These are phyloP conservation scores for Chrysina gloriosa DNA, from an alignment of 2,888 invertebrate genomes.

Conservation along the genomic window DNA sequence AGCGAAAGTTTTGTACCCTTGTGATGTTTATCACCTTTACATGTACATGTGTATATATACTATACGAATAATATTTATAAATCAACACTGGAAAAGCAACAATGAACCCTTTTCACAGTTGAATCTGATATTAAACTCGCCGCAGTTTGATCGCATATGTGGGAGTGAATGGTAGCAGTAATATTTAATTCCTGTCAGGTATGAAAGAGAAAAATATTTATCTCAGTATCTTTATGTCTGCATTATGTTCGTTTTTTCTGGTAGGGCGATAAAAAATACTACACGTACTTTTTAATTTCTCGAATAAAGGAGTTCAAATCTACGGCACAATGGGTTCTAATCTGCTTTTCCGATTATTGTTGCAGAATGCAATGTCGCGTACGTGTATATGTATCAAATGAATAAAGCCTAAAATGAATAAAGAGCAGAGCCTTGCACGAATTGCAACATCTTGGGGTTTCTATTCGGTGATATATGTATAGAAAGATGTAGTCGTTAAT, in stretches of 20 bases:
- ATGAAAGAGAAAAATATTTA: conserved; percentile 53
- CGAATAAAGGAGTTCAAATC: conserved; percentile 38
- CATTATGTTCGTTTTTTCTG: conserved; percentile 37
- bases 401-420: background rate
- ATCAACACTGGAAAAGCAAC: conserved; percentile 39
- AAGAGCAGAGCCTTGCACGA: background rate
- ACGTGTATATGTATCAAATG: background rate
- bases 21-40: conserved; percentile 10
- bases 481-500: background rate
- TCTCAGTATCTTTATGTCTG: conserved; percentile 50
- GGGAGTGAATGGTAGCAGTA: conserved; percentile 54
- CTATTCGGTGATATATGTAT: background rate
- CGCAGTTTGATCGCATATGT: conserved; percentile 42
- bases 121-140: conserved; percentile 41
- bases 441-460: background rate
- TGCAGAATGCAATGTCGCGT: conserved; percentile 16
- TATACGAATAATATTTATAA: conserved; percentile 39
- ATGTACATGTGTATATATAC: conserved; percentile 23
- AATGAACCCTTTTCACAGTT: conserved; percentile 44
- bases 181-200: conserved; percentile 55
- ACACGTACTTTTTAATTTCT: conserved; percentile 36
- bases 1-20: conserved; percentile 17
- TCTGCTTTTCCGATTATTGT: conserved; percentile 39
- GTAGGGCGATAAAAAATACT: conserved; percentile 39
- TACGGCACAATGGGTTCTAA: conserved; percentile 38